A percentile compares a stretch with the other conserved stretches of the same genome.
Evolutionary conservation across 2,888 invertebrate species (phyloP).

Genomic region (Trisateles emortualis): DNA sequence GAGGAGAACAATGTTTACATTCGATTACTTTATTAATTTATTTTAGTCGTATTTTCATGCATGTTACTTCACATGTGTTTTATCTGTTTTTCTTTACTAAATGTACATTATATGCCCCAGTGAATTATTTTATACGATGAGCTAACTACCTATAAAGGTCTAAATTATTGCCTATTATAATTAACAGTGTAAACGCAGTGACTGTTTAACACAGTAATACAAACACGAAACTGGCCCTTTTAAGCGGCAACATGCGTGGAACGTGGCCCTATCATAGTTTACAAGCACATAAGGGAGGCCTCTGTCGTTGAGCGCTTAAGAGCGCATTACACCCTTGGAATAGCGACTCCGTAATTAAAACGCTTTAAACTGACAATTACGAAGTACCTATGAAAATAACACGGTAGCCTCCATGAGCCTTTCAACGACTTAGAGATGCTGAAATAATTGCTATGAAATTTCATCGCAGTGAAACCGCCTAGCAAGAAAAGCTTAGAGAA

Average conservation of each 20-base stretch:
- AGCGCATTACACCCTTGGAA: constrained; percentile 80
- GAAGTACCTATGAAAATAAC: constrained; percentile 67
- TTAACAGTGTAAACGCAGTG: constrained; percentile 58
- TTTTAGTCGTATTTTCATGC: constrained; percentile 6
- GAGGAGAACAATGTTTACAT: constrained; percentile 6
- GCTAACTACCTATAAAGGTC: constrained; percentile 35
- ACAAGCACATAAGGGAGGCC: constrained; percentile 71
- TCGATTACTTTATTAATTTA: constrained; percentile 10
- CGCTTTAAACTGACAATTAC: constrained; percentile 81
- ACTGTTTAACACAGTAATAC: constrained; percentile 66
- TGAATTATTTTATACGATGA: constrained; percentile 35
- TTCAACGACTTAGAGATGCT: constrained; percentile 48
- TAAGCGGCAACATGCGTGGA: constrained; percentile 57
- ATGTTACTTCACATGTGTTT: constrained; percentile 8
- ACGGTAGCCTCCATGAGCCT: constrained; percentile 52
- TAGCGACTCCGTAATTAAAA: constrained; percentile 82
- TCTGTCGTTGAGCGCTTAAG: constrained; percentile 69
- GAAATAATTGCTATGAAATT: constrained; percentile 43
- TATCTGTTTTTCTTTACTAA: constrained; percentile 7
- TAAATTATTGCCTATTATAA: constrained; percentile 55
- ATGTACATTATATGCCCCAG: constrained; percentile 24
- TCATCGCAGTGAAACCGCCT: constrained; percentile 24
- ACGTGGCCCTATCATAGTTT: constrained; percentile 74
- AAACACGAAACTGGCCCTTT: constrained; percentile 63
- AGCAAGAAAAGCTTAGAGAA: constrained; percentile 11